Conservation (phyloP, 2,113 vertebrate genomes). For the Stigmatopora nigra region DNA sequence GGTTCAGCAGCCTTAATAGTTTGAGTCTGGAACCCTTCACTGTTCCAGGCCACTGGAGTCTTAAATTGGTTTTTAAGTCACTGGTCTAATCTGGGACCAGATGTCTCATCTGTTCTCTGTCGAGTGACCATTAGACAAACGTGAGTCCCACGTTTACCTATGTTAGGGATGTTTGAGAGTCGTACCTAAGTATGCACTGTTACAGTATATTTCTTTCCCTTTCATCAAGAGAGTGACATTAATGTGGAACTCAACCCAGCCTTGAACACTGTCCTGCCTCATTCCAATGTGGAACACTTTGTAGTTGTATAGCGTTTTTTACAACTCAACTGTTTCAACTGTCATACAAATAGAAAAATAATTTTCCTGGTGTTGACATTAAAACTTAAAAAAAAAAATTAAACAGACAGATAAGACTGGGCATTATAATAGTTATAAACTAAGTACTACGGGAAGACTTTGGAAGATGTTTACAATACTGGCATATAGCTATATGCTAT, state of each 20-base stretch:
- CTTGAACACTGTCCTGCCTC: not conserved
- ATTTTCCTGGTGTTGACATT: not conserved
- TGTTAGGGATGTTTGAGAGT: not conserved
- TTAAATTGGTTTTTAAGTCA: conserved; percentile 64
- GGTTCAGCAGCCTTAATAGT: conserved; percentile 57
- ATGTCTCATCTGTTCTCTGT: conserved; percentile 63
- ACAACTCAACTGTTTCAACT: not conserved
- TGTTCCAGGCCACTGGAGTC: conserved; percentile 60
- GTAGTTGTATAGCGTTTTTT: not conserved
- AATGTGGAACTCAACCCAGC: not conserved
- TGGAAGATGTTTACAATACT: no score
- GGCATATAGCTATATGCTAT: no score
- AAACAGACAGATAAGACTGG: no score
- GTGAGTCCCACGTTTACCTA: not conserved
- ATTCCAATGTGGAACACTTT: not conserved
- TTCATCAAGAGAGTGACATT: not conserved
- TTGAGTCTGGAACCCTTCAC: conserved; percentile 63
- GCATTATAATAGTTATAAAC: no score
- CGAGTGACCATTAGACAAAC: conserved; percentile 23
- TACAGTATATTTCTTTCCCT: not conserved
- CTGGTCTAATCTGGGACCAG: conserved; percentile 63
- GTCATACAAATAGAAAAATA: not conserved
- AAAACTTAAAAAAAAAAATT: not conserved
- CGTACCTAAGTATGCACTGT: not conserved
- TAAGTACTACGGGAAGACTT: no score